Percentiles rank a stretch among this genome's conserved stretches.
These are phyloP conservation scores for Margaritifera margaritifera DNA, from an alignment of 2,888 invertebrate species.

Conservation along the genomic window DNA sequence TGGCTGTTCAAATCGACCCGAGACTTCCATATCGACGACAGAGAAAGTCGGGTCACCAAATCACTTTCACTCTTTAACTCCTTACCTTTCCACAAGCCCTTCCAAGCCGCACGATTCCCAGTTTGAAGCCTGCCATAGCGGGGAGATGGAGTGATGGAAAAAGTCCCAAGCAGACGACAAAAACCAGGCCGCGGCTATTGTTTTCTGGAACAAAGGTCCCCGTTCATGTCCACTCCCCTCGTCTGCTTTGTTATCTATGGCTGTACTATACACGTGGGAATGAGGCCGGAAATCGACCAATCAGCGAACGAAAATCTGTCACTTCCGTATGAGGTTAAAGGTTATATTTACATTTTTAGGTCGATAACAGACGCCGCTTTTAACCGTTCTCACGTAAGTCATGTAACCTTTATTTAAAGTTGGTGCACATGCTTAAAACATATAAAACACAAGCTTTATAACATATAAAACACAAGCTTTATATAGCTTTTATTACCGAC, in stretches of 20 bases:
- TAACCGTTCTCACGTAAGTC: no score
- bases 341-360: slow-evolving; percentile 51
- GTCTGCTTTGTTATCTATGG: slow-evolving; percentile 44
- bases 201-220: no score
- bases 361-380: no score
- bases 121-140: slow-evolving; percentile 65
- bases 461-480: no score
- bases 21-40: no score
- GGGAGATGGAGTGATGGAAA: background rate
- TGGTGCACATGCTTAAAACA: no score
- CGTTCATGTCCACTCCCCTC: slow-evolving; percentile 10
- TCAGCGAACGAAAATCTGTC: slow-evolving; percentile 27
- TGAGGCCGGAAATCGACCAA: slow-evolving; percentile 46
- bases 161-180: background rate
- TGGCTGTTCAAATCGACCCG: no score
- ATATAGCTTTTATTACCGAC: no score
- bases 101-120: slow-evolving; percentile 74
- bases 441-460: no score
- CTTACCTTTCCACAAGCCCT: slow-evolving; percentile 74
- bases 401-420: no score
- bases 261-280: slow-evolving; percentile 51
- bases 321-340: slow-evolving; percentile 48
- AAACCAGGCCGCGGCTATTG: slow-evolving; percentile 4
- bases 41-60: background rate
- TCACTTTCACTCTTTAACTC: slow-evolving; percentile 26